Conservation (phyloP, 30 jellyfish, hydroid and myxozoan species). For the Aurelia sp. region DNA sequence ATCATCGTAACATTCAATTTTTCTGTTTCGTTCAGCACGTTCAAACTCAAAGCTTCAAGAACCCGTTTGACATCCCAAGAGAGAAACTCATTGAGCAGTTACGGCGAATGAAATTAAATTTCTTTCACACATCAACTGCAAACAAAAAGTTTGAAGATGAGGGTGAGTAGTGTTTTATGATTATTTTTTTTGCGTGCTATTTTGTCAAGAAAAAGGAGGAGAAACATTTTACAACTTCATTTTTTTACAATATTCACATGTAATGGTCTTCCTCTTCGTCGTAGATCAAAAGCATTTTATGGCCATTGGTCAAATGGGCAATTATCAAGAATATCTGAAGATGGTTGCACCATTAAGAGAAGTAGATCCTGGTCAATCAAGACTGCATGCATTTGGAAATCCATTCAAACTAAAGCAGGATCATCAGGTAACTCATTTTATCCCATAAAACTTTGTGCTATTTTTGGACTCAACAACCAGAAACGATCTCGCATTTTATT, state of each 20-base stretch:
- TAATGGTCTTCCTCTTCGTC: not conserved
- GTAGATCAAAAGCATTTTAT: conserved; percentile 81
- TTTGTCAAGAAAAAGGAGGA: no score
- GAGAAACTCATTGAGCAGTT: conserved; percentile 79
- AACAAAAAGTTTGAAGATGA: conserved; percentile 77
- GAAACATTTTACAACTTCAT: no score
- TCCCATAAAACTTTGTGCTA: no score
- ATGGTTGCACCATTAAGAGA: conserved; percentile 87
- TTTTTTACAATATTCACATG: no score
- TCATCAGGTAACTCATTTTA: conserved; percentile 71
- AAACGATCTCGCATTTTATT: no score
- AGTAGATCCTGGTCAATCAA: conserved; percentile 96
- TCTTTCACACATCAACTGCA: conserved; percentile 71
- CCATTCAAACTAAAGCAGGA: conserved; percentile 93
- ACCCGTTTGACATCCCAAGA: conserved; percentile 92
- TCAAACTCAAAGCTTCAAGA: conserved; percentile 83
- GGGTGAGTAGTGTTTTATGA: conserved; percentile 31
- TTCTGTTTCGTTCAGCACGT: conserved; percentile 54
- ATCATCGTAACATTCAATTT: no score
- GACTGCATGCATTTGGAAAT: conserved; percentile 97
- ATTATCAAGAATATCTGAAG: conserved; percentile 83
- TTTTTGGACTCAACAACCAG: no score
- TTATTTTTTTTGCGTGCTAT: no score
- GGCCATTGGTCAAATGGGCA: conserved; percentile 96
- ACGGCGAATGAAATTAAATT: conserved; percentile 81